Conservation (phyloP, 2,888 invertebrate species). For the Oligia latruncula region DNA sequence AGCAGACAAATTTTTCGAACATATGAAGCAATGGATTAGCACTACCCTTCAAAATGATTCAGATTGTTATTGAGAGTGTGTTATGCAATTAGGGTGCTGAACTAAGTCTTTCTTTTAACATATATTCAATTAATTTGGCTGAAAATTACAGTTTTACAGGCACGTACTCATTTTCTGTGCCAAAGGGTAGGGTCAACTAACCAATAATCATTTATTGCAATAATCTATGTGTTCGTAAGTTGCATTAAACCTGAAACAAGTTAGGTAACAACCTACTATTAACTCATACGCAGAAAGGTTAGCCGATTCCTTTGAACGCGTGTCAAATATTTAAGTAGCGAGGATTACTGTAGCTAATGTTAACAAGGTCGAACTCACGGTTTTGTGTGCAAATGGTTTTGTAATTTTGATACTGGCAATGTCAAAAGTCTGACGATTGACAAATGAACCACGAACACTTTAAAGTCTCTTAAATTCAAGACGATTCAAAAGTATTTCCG, state of each 20-base stretch:
- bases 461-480: neutral
- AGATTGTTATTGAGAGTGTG: too few relatives aligned
- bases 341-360: slow-evolving; percentile 12
- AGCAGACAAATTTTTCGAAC: too few relatives aligned
- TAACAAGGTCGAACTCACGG: slow-evolving; percentile 25
- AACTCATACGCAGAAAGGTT: slow-evolving; percentile 35
- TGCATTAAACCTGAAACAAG: neutral
- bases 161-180: neutral
- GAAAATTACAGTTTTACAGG: neutral
- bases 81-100: neutral
- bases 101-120: neutral
- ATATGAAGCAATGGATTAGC: too few relatives aligned
- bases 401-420: neutral
- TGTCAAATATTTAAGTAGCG: slow-evolving; percentile 43
- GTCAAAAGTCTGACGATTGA: neutral
- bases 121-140: neutral
- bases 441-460: neutral
- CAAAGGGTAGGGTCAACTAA: neutral
- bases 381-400: slow-evolving; percentile 16
- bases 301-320: slow-evolving; percentile 27
- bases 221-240: neutral
- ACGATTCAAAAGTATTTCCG: neutral
- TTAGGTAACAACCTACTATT: slow-evolving; percentile 31
- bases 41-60: too few relatives aligned
- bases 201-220: neutral